Percentiles rank a stretch among this genome's conserved stretches.
Conservation (phyloP, 2,797 vertebrate species). For the Pipistrellus pygmaeus region DNA sequence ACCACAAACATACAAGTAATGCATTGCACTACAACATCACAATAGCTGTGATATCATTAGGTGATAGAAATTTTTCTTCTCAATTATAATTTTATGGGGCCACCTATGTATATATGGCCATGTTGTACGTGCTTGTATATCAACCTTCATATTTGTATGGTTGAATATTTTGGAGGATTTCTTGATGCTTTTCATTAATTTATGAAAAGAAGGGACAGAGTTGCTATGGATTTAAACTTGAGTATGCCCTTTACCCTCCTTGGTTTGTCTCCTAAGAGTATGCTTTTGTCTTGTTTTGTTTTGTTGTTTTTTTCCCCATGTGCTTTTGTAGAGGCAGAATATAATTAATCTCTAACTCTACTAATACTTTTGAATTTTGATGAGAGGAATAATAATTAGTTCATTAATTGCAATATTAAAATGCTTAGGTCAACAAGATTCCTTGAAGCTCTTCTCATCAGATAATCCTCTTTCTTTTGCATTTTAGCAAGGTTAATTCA, state of each 20-base stretch:
- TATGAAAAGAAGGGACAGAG: slow-evolving; percentile 3
- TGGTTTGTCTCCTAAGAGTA: slow-evolving; percentile 21
- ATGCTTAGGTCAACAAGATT: slow-evolving; percentile 40
- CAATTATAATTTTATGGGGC: not conserved
- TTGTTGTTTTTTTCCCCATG: not conserved
- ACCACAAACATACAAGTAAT: not conserved
- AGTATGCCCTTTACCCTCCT: slow-evolving; percentile 12
- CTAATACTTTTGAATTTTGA: not conserved
- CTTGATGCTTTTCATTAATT: slow-evolving; percentile 35
- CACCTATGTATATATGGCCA: not conserved
- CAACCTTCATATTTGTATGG: not conserved
- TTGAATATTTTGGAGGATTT: not conserved
- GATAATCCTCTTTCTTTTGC: slow-evolving; percentile 1
- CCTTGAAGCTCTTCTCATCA: slow-evolving; percentile 37
- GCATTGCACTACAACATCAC: not conserved
- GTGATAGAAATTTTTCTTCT: not conserved
- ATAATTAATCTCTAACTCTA: slow-evolving; percentile 39
- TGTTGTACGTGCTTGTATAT: not conserved
- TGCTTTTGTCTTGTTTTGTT: not conserved
- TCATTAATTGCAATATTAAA: slow-evolving; percentile 66
- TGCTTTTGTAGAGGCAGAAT: slow-evolving; percentile 34
- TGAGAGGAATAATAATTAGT: slow-evolving; percentile 56
- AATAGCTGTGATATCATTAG: not conserved
- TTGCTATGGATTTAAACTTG: slow-evolving; percentile 19
- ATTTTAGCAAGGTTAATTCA: slow-evolving; percentile 4